Evolutionary conservation across 1,140 invertebrate species (phyloP).

Genomic region (Papilio dardanus): DNA sequence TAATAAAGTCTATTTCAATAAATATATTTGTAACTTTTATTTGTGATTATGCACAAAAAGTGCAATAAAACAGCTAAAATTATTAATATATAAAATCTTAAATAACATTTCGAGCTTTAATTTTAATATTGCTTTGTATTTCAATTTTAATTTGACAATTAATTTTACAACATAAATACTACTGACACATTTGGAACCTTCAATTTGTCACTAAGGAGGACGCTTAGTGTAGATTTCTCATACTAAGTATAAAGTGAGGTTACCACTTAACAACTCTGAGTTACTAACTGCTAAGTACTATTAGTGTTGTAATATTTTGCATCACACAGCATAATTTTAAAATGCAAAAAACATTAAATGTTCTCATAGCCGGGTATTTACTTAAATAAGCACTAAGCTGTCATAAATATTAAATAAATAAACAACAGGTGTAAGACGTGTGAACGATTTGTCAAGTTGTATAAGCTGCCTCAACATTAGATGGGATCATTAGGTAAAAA

Average conservation of each 20-base stretch:
- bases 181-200: too few species aligned
- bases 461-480: background rate
- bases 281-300: too few species aligned
- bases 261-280: too few species aligned
- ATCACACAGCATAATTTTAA: too few species aligned
- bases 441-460: conserved; percentile 1
- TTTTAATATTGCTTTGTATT: conserved; percentile 2
- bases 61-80: background rate
- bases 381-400: background rate
- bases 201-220: too few species aligned
- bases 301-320: too few species aligned
- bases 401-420: conserved; percentile 10
- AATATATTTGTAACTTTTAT: background rate
- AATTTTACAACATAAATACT: too few species aligned
- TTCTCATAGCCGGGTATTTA: background rate
- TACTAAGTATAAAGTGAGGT: too few species aligned
- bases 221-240: too few species aligned
- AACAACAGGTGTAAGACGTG: background rate
- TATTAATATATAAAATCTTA: background rate
- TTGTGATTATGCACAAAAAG: background rate
- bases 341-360: background rate
- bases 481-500: too few species aligned
- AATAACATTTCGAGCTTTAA: background rate
- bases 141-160: background rate
- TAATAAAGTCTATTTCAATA: background rate